phyloP scores from a whole-genome alignment of 1,140 invertebrate genomes.

The Campoletis sonorensis region DNA sequence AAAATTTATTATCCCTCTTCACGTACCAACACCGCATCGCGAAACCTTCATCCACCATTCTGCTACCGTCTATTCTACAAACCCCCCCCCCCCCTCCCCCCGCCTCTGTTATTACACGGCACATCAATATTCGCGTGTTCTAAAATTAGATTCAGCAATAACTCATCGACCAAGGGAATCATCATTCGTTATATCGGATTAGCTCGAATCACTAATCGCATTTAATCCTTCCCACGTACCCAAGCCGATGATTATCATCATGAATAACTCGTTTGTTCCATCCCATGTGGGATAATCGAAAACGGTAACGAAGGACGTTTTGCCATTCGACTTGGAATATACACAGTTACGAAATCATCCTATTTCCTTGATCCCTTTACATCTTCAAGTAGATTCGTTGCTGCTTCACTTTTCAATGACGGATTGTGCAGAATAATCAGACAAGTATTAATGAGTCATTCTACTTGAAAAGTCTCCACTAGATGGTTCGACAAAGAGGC shows the following conservation, averaged over 20 bases:
- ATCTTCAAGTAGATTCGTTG: background rate
- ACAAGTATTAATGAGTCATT: background rate
- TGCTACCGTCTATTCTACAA: background rate
- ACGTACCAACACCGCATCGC: background rate
- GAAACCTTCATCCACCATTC: constrained; percentile 13
- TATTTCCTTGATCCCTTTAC: constrained; percentile 28
- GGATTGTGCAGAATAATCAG: background rate
- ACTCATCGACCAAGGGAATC: background rate
- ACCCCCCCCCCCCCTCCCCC: too few relatives aligned
- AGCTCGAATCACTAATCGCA: background rate
- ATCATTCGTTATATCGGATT: background rate
- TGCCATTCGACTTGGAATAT: background rate
- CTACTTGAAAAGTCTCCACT: background rate
- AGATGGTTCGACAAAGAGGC: too few relatives aligned
- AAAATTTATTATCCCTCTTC: constrained; percentile 30
- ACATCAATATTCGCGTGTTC: background rate
- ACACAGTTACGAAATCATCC: background rate
- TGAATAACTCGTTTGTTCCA: background rate
- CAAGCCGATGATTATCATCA: background rate
- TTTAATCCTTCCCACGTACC: constrained; percentile 1
- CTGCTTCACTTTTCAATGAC: background rate
- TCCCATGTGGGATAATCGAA: constrained; percentile 7
- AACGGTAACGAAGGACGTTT: constrained; percentile 5
- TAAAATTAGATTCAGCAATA: constrained; percentile 14
- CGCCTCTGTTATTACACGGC: background rate